phyloP scores from a whole-genome alignment of 2,888 invertebrate genomes.

The Ypsolopha scabrella region DNA sequence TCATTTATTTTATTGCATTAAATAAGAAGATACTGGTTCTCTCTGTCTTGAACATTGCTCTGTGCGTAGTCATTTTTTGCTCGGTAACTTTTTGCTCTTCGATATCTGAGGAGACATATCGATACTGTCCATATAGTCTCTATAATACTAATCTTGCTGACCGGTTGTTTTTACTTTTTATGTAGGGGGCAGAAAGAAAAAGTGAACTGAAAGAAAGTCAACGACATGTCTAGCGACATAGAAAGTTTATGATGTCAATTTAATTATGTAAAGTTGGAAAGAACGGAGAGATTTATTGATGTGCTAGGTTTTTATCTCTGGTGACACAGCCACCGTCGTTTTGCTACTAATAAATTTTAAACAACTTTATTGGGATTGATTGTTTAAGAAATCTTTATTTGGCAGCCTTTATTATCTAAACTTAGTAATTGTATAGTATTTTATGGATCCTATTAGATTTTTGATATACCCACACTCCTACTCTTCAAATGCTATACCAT shows the following conservation, averaged over 20 bases:
- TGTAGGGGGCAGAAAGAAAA: neutral
- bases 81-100: neutral
- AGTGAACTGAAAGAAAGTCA: constrained; percentile 1
- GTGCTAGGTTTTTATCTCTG: neutral
- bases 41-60: neutral
- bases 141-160: neutral
- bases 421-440: too few species aligned
- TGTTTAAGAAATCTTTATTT: too few species aligned
- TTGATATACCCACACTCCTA: too few species aligned
- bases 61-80: neutral
- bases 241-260: constrained; percentile 1
- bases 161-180: neutral
- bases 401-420: too few species aligned
- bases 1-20: neutral
- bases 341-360: too few species aligned
- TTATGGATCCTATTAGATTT: too few species aligned
- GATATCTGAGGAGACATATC: neutral
- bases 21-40: neutral
- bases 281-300: neutral
- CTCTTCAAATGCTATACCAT: too few species aligned
- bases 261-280: neutral
- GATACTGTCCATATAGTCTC: neutral
- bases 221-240: neutral
- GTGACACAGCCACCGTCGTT: too few species aligned
- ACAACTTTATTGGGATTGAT: too few species aligned